A percentile compares a stretch with the other conserved stretches of the same genome.
Conservation (phyloP, 2,888 invertebrate species). For the Acrobasis repandana region DNA sequence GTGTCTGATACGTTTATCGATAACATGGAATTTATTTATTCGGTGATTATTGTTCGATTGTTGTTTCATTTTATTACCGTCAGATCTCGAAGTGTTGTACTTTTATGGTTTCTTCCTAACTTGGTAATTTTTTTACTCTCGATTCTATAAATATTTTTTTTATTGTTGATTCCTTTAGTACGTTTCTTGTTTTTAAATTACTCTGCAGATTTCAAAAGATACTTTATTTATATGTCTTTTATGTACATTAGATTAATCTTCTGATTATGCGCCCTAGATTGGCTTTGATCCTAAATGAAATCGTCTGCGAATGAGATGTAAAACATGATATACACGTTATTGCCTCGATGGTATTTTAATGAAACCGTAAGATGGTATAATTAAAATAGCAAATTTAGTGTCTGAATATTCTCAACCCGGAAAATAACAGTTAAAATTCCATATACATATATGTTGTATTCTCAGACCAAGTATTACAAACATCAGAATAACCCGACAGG, state of each 20-base stretch:
- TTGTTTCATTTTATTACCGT: conserved; percentile 56
- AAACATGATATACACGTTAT: conserved; percentile 24
- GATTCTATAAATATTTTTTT: conserved; percentile 9
- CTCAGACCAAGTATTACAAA: not conserved
- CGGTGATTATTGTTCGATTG: conserved; percentile 52
- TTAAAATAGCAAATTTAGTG: conserved; percentile 16
- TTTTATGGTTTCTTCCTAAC: conserved; percentile 45
- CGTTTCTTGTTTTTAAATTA: not conserved
- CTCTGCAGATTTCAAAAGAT: not conserved
- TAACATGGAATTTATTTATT: conserved; percentile 50
- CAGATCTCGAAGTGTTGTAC: conserved; percentile 37
- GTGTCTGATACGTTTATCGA: conserved; percentile 43
- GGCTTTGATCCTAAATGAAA: conserved; percentile 44
- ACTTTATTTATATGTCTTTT: not conserved
- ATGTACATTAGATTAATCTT: not conserved
- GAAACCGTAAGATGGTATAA: conserved; percentile 36
- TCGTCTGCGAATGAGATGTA: conserved; percentile 34
- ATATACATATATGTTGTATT: no score
- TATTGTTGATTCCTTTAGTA: conserved; percentile 10
- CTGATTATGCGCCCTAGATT: conserved; percentile 39
- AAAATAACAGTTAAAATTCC: not conserved
- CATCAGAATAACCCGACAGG: not conserved
- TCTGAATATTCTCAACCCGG: conserved; percentile 18
- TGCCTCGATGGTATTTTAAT: conserved; percentile 39
- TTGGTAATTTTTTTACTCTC: conserved; percentile 34